Percentiles rank a stretch among this genome's conserved stretches.
phyloP scores from a whole-genome alignment of 1,140 invertebrate species.

The Apis laboriosa region DNA sequence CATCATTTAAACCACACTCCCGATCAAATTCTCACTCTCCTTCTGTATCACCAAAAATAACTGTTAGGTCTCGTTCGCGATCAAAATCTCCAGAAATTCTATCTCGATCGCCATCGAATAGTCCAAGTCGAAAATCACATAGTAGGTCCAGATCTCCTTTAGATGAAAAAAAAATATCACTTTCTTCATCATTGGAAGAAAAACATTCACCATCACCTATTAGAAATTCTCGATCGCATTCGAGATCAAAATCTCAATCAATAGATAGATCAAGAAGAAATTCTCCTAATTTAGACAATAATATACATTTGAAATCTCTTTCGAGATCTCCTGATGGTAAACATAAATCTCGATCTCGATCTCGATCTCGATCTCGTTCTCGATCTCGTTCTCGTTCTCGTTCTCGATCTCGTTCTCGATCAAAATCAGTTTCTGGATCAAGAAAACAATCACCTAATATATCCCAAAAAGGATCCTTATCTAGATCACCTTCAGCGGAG shows the following conservation, averaged over 20 bases:
- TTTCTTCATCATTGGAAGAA: conserved; percentile 27
- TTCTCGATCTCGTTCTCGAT: conserved; percentile 39
- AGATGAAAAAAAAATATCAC: conserved; percentile 36
- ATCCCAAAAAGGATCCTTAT: conserved; percentile 50
- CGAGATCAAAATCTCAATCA: conserved; percentile 51
- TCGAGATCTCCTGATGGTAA: conserved; percentile 1
- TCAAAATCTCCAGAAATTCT: conserved; percentile 12
- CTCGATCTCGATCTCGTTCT: conserved; percentile 18
- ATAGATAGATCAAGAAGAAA: conserved; percentile 26
- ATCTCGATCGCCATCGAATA: conserved; percentile 14
- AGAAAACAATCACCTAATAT: conserved; percentile 55
- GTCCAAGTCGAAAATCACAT: conserved; percentile 18
- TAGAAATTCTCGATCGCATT: conserved; percentile 41
- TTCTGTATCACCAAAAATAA: conserved; percentile 21
- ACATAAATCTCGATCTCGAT: conserved; percentile 38
- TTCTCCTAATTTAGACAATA: conserved; percentile 31
- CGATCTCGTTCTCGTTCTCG: too few species aligned
- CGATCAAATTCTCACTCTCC: conserved; percentile 27
- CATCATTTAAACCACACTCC: conserved; percentile 33
- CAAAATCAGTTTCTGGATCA: conserved; percentile 60
- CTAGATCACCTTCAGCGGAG: conserved; percentile 60
- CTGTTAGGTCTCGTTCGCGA: conserved; percentile 21
- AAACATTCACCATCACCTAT: conserved; percentile 11
- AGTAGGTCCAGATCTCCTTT: conserved; percentile 40
- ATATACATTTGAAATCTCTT: conserved; percentile 29